These are phyloP conservation scores for Drosophila acutilabella DNA, from an alignment of 2,888 invertebrate species.

Conservation along the genomic window DNA sequence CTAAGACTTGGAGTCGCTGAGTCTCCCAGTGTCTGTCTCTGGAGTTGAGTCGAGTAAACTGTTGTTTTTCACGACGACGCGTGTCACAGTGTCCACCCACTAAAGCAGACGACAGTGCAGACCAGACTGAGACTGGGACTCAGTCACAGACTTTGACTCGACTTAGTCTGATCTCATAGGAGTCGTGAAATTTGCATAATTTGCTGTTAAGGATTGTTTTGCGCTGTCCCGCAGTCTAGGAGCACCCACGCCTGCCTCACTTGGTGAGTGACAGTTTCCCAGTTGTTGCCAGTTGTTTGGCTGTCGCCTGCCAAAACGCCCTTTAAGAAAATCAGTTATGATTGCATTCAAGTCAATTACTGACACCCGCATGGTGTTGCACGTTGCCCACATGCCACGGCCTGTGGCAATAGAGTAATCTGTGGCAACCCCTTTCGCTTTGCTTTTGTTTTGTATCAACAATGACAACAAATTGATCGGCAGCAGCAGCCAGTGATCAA, in stretches of 20 bases:
- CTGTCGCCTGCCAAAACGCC: slow-evolving; percentile 53
- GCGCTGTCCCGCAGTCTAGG: slow-evolving; percentile 39
- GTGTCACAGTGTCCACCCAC: slow-evolving; percentile 81
- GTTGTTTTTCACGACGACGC: slow-evolving; percentile 82
- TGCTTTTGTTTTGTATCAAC: slow-evolving; percentile 69
- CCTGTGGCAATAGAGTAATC: slow-evolving; percentile 30
- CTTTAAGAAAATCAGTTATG: slow-evolving; percentile 54
- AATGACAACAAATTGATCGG: slow-evolving; percentile 79
- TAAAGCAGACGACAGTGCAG: slow-evolving; percentile 71
- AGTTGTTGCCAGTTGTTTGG: slow-evolving; percentile 26
- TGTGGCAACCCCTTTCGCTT: slow-evolving; percentile 25
- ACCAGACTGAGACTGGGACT: slow-evolving; percentile 26
- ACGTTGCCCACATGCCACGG: slow-evolving; percentile 50
- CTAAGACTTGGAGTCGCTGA: slow-evolving; percentile 14
- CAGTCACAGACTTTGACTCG: slow-evolving; percentile 12
- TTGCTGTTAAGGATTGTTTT: slow-evolving; percentile 65
- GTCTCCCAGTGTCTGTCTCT: slow-evolving; percentile 12
- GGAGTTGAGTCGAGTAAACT: slow-evolving; percentile 69
- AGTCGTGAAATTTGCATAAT: slow-evolving; percentile 70
- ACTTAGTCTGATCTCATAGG: slow-evolving; percentile 51
- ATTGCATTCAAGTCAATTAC: slow-evolving; percentile 63
- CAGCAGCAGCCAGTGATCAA: slow-evolving; percentile 19
- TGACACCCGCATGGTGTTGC: slow-evolving; percentile 67
- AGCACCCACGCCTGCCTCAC: slow-evolving; percentile 65
- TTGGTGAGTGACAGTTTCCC: slow-evolving; percentile 51